A percentile compares a stretch with the other conserved stretches of the same genome.
These are phyloP conservation scores for Zaprionus obscuricornis DNA, from an alignment of 2,888 invertebrate genomes.

Conservation along the genomic window DNA sequence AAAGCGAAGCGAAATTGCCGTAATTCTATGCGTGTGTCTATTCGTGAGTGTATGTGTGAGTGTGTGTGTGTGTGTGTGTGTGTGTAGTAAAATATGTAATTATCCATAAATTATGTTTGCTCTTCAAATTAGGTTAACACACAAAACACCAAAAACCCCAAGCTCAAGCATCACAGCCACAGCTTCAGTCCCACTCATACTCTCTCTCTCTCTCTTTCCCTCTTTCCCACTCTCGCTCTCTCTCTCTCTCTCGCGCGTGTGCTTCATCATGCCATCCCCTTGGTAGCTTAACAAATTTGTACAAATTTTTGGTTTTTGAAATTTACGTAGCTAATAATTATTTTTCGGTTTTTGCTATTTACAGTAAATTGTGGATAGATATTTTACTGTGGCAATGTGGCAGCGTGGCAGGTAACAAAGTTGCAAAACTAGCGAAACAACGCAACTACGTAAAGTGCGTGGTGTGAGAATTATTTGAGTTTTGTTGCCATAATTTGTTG, in stretches of 20 bases:
- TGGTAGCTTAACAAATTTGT: conserved; percentile 46
- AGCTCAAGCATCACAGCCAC: no score
- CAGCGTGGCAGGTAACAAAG: no score
- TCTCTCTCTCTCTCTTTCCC: no score
- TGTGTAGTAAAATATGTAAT: conserved; percentile 55
- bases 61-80: conserved; percentile 7
- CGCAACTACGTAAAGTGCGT: background rate
- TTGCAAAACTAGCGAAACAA: conserved; percentile 1
- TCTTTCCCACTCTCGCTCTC: background rate
- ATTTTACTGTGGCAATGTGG: background rate
- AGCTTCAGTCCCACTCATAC: no score
- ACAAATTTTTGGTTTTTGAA: conserved; percentile 41
- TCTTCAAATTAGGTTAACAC: conserved; percentile 40
- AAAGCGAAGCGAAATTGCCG: conserved; percentile 28
- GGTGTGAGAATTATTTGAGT: background rate
- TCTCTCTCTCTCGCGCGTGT: no score
- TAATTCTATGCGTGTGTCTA: no score
- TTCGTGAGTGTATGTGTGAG: background rate
- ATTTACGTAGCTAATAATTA: conserved; percentile 55
- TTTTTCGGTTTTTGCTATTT: conserved; percentile 40
- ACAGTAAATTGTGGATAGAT: conserved; percentile 26
- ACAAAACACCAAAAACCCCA: background rate
- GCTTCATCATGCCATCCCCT: no score
- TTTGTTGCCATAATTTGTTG: conserved; percentile 25
- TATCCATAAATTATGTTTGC: conserved; percentile 59